phyloP scores from a whole-genome alignment of 2,797 vertebrate genomes.

The Sciaenops ocellatus region DNA sequence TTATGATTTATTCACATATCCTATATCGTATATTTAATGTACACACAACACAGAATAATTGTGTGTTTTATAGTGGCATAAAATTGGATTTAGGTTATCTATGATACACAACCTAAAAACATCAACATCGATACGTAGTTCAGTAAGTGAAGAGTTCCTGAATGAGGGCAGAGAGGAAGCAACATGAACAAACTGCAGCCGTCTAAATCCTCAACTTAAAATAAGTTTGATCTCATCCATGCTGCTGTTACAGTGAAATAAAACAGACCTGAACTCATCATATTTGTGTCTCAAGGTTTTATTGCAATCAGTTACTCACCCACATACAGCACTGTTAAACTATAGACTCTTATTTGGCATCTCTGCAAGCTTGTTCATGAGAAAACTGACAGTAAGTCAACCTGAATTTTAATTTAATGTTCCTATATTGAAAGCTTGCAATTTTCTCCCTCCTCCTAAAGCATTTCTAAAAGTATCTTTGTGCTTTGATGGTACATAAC shows the following conservation, averaged over 20 bases:
- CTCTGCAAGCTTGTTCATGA: background rate
- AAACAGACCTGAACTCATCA: background rate
- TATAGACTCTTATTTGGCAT: background rate
- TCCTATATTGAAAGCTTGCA: background rate
- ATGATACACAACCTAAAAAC: constrained; percentile 43
- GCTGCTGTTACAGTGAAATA: background rate
- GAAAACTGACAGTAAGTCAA: background rate
- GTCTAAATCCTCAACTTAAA: background rate
- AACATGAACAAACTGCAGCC: constrained; percentile 2
- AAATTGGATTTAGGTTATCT: background rate
- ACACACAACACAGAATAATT: background rate
- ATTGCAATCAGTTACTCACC: background rate
- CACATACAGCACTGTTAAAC: background rate
- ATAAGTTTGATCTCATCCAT: background rate
- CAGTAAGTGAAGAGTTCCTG: constrained; percentile 12
- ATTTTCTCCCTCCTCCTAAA: constrained; percentile 3
- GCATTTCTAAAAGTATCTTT: constrained; percentile 14
- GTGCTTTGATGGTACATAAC: constrained; percentile 41
- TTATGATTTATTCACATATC: background rate
- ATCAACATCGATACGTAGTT: constrained; percentile 20
- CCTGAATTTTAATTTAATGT: background rate
- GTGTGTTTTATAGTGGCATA: background rate
- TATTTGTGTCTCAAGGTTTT: background rate
- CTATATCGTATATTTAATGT: too few species aligned
- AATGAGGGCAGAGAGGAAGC: constrained; percentile 33